Conservation (phyloP, 2,888 invertebrate genomes). For the Zaprionus bogoriensis region DNA sequence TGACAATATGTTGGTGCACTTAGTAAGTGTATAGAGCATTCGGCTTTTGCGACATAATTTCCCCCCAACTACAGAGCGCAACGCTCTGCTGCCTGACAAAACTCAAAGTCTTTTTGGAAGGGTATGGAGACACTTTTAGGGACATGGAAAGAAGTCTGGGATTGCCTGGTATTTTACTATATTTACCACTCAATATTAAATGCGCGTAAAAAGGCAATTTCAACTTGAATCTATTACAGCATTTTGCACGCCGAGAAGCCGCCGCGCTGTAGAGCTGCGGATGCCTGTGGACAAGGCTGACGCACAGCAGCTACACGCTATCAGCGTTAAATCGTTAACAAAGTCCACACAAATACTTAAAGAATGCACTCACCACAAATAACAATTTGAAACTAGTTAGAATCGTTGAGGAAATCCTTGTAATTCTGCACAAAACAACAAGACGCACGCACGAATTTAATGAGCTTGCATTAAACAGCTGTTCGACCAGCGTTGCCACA, state of each 20-base stretch:
- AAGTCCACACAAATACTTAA: not conserved
- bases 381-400: not conserved
- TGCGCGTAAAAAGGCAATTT: constrained; percentile 3
- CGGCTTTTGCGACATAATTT: too few relatives aligned
- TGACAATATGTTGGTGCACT: too few relatives aligned
- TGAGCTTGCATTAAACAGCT: constrained; percentile 12
- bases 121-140: too few relatives aligned
- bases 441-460: constrained; percentile 8
- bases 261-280: not conserved
- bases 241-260: not conserved
- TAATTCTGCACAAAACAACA: constrained; percentile 9
- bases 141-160: too few relatives aligned
- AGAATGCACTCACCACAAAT: not conserved
- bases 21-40: too few relatives aligned
- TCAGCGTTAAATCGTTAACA: not conserved
- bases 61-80: too few relatives aligned
- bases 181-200: too few relatives aligned
- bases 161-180: too few relatives aligned
- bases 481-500: constrained; percentile 16
- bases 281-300: not conserved
- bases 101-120: too few relatives aligned
- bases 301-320: not conserved
- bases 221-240: not conserved
- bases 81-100: too few relatives aligned
- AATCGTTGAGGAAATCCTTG: not conserved